phyloP scores from a whole-genome alignment of 2,888 invertebrate species.

The Cartodere bifasciata region DNA sequence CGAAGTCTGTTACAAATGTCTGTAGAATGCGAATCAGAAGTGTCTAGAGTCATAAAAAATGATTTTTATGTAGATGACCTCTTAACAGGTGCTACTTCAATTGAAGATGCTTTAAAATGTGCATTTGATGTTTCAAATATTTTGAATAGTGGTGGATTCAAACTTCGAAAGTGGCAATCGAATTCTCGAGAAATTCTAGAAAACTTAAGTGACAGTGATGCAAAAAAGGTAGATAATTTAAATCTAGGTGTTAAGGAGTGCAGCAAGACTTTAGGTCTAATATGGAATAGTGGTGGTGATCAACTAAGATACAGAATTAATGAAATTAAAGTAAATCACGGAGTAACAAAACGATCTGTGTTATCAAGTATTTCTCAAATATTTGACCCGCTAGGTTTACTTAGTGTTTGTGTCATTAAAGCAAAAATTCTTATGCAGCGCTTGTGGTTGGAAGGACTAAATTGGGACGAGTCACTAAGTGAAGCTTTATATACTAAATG shows the following conservation, averaged over 20 bases:
- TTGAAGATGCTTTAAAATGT: conserved; percentile 2
- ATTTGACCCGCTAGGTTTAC: conserved; percentile 15
- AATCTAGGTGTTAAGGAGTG: neutral
- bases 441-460: conserved; percentile 12
- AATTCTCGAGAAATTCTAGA: neutral
- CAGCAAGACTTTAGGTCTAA: conserved; percentile 12
- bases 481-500: conserved; percentile 7
- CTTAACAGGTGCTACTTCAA: conserved; percentile 9
- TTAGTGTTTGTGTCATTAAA: conserved; percentile 12
- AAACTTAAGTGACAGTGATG: neutral
- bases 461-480: conserved; percentile 9
- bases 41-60: conserved; percentile 4
- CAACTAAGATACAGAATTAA: conserved; percentile 4
- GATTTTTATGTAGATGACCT: conserved; percentile 15
- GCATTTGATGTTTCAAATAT: conserved; percentile 8
- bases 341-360: conserved; percentile 10
- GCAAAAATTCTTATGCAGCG: conserved; percentile 15
- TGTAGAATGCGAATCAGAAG: conserved; percentile 3
- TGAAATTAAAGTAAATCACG: neutral
- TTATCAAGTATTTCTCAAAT: conserved; percentile 14
- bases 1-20: conserved; percentile 8
- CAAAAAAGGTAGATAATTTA: no score
- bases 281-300: conserved; percentile 10
- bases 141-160: conserved; percentile 8
- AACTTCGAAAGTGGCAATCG: conserved; percentile 10